Conservation (phyloP, 2,113 vertebrate genomes). For the Anolis carolinensis region DNA sequence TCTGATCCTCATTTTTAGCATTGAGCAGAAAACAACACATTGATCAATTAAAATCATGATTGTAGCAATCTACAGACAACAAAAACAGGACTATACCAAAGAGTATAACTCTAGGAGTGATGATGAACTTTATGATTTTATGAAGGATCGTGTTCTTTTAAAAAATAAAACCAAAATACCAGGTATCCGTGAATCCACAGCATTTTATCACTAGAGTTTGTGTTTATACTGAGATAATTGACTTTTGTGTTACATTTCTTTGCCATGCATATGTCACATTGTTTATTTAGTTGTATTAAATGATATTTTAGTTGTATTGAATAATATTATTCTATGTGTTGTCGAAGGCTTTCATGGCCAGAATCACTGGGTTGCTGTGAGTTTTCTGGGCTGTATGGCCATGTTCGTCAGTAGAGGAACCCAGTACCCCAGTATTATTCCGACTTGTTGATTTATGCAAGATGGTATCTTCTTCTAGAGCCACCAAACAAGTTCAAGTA, state of each 20-base stretch:
- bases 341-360: no score
- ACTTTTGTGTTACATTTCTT: slow-evolving; percentile 76
- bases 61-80: fast-evolving
- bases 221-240: slow-evolving; percentile 46
- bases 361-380: no score
- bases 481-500: slow-evolving; percentile 68
- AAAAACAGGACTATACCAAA: not conserved
- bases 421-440: not conserved
- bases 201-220: not conserved
- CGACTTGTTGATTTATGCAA: slow-evolving; percentile 38
- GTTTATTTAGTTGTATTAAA: slow-evolving; percentile 57
- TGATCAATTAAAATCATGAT: not conserved
- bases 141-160: not conserved
- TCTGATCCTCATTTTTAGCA: not conserved
- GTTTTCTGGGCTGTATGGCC: no score
- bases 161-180: not conserved
- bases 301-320: not conserved
- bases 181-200: not conserved
- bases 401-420: no score
- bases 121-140: not conserved
- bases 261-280: slow-evolving; percentile 67
- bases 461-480: slow-evolving; percentile 70
- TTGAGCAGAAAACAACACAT: not conserved
- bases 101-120: not conserved
- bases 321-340: no score